These are phyloP conservation scores for Alaudala cheleensis DNA, from an alignment of 2,113 vertebrate species.

Conservation along the genomic window DNA sequence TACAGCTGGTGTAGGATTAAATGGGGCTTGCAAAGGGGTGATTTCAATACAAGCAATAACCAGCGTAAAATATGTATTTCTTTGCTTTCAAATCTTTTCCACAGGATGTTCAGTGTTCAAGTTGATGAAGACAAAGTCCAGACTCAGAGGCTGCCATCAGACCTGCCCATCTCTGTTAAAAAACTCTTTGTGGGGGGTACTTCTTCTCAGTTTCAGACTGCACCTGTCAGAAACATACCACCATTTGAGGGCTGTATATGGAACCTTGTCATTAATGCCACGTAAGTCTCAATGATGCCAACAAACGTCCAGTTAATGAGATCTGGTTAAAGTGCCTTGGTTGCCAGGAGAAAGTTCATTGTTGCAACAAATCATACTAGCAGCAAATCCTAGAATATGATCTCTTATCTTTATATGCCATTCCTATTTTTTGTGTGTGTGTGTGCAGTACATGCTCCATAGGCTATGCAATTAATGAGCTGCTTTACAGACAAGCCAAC, in stretches of 20 bases:
- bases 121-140: conserved; percentile 88
- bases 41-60: not conserved
- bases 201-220: conserved; percentile 77
- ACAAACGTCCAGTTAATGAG: not conserved
- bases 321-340: not conserved
- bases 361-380: not conserved
- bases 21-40: not conserved
- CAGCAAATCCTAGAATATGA: not conserved
- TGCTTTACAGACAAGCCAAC: not conserved
- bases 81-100: conserved; percentile 33
- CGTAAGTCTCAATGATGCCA: conserved; percentile 72
- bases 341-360: not conserved
- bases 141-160: conserved; percentile 79
- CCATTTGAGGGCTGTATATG: conserved; percentile 95
- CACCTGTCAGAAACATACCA: conserved; percentile 80
- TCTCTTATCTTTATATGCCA: not conserved
- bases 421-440: not conserved
- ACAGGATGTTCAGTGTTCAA: conserved; percentile 87
- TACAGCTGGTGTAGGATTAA: not conserved
- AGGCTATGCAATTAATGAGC: not conserved
- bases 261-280: conserved; percentile 92
- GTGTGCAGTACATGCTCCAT: not conserved
- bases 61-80: not conserved
- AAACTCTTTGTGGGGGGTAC: conserved; percentile 91
- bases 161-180: conserved; percentile 82